Conservation (phyloP, 2,113 vertebrate genomes). For the Chinchilla lanigera region DNA sequence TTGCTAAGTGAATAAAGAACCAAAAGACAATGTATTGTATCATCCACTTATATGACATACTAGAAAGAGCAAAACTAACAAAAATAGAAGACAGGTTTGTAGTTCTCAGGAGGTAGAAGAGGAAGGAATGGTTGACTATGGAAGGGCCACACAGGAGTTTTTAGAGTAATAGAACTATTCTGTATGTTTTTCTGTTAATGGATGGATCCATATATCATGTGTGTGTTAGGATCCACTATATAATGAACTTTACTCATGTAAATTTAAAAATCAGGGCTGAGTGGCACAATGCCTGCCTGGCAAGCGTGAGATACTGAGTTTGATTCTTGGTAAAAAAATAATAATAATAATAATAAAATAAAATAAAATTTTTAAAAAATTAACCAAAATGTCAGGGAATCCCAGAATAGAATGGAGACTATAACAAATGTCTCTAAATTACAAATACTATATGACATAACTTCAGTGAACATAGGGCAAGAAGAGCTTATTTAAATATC, state of each 20-base stretch:
- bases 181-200: neutral
- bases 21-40: neutral
- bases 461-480: neutral
- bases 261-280: neutral
- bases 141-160: neutral
- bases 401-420: neutral
- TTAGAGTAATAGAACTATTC: neutral
- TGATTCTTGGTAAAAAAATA: too few species aligned
- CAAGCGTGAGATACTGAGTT: too few species aligned
- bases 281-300: too few species aligned
- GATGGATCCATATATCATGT: neutral
- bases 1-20: neutral
- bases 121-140: neutral
- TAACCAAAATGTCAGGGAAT: neutral
- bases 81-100: neutral
- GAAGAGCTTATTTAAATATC: neutral
- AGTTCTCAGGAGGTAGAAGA: neutral
- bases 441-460: neutral
- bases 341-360: too few species aligned
- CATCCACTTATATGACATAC: neutral
- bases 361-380: neutral
- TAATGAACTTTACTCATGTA: neutral
- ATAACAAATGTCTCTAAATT: neutral
- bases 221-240: neutral
- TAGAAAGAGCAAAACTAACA: neutral